Evolutionary conservation across 2,113 vertebrate genomes (phyloP), one percentile per base, ranked within the genome.

Genomic region (Rhinogobius similis): DNA sequence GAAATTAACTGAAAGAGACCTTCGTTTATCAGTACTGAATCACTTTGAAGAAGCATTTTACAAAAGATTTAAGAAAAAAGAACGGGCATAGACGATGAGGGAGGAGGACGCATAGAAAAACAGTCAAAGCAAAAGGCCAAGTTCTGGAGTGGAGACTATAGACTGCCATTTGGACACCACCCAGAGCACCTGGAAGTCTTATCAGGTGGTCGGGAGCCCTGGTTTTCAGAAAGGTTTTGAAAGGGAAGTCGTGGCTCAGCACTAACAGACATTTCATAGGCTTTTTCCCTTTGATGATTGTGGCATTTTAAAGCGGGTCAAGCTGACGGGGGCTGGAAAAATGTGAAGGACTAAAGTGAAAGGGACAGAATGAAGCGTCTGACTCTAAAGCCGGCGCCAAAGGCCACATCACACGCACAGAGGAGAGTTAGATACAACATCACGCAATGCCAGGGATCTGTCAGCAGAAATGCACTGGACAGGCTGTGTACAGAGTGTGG

Each of bases 161-260:
- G 75, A 76, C 32, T 72, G 72, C 72, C 81, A 80, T 86, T 87
- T 84, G 82, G 82, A 84, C 18, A 10, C 55, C 81, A 62, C 67
- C 81, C 83, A 77, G 72, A 82, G 55, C 78, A 81, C 78, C 82
- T 88, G 77, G 87, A 79, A 71, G 68, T 79, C 84, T 87, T 91
- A 87, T 89, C 87, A 81, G 81, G 83, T 83, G 75, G 68, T 65
- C 20, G 56, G 70, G 78, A 86, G 77, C 62, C 72, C 64, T 29
- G 44, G 75, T 80, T 85, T 81, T 86, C 63, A 82, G 72, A 76
- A 24, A 73, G 70, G 43, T 4, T 77, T 58, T 89, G 83, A 87
- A 91, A 81, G 77, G 80, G 70, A 89, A 87, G 79, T 65, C 14
- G 58, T 48, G 62, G 82, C 84, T 90, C 86, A 90, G 87, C 86